phyloP scores from a whole-genome alignment of 2,888 invertebrate species.

The Drosophila yooni region DNA sequence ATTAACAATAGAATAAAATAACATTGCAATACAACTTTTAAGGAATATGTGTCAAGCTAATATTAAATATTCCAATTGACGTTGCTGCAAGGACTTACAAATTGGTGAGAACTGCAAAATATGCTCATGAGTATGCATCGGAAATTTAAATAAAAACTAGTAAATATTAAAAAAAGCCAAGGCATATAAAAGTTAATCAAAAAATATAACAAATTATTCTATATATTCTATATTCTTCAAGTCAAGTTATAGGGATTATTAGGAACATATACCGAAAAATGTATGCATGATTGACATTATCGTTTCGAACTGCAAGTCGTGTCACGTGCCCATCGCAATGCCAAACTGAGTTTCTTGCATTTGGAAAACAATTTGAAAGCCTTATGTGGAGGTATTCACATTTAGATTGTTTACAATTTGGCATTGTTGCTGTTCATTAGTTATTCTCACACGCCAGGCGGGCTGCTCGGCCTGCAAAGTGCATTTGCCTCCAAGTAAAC shows the following conservation, averaged over 20 bases:
- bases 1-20: background rate
- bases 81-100: background rate
- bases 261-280: background rate
- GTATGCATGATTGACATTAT: background rate
- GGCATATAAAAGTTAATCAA: background rate
- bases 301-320: background rate
- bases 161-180: background rate
- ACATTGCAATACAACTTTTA: background rate
- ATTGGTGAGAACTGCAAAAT: background rate
- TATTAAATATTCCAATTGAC: background rate
- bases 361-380: slow-evolving; percentile 45
- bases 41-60: background rate
- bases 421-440: slow-evolving; percentile 50
- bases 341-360: slow-evolving; percentile 49
- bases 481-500: slow-evolving; percentile 60
- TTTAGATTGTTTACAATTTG: slow-evolving; percentile 68
- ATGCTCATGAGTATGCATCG: background rate
- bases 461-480: slow-evolving; percentile 43
- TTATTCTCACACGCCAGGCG: slow-evolving; percentile 30
- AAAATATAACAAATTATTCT: background rate
- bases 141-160: background rate
- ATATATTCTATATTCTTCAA: too few species aligned
- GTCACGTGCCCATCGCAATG: slow-evolving; percentile 4
- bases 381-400: slow-evolving; percentile 5
- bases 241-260: background rate